Base-by-base conservation (phyloP, 2,113 vertebrate genomes). In the Spermophilus dauricus region DNA sequence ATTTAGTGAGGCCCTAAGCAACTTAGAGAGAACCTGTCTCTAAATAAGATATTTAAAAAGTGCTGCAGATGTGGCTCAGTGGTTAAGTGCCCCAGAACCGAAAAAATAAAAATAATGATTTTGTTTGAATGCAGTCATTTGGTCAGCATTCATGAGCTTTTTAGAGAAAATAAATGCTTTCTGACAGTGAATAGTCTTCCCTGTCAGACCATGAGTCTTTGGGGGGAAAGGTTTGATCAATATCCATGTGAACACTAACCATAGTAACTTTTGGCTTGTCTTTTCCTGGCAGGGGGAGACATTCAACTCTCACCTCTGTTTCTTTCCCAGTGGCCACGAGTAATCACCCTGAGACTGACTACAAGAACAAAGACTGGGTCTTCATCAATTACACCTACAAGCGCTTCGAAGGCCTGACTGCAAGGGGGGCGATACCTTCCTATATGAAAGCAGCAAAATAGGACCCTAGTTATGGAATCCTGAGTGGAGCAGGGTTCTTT, bases 301-400 rank as follows among this genome's bases (percentile, higher is more conserved):
- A 91, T n/a, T 83, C 73, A 32, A 0, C 53, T 96, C 89, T 96
- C 30, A 75, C 56, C 0, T 98, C 53, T 92, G 0, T 95, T 0
- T 98, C 85, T 90, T 97, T 88, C 80, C 26, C 98, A 99, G 99
- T 98, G 97, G 98, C 98, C 65, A 98, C 99, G 63, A 99, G 99
- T 97, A 99, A 99, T 95, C 99, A 99, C 85, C 99, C 99, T 0
- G 99, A 99, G 98, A 99, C 98, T 0, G 99, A 99, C 98, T 99
- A 99, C 98, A 99, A 99, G 99, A 99, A 99, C 99, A 99, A 99
- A 95, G 99, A 99, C 98, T 99, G 99, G 99, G 99, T 99, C 98
- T 99, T 99, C 98, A 99, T 99, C 98, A 99, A 99, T 98, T 99
- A 99, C 98, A 99, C 99, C 2, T 99, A 99, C 98, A 99, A 99